These are phyloP conservation scores for Drosophila lowei DNA, from an alignment of 1,140 invertebrate species.

Conservation along the genomic window DNA sequence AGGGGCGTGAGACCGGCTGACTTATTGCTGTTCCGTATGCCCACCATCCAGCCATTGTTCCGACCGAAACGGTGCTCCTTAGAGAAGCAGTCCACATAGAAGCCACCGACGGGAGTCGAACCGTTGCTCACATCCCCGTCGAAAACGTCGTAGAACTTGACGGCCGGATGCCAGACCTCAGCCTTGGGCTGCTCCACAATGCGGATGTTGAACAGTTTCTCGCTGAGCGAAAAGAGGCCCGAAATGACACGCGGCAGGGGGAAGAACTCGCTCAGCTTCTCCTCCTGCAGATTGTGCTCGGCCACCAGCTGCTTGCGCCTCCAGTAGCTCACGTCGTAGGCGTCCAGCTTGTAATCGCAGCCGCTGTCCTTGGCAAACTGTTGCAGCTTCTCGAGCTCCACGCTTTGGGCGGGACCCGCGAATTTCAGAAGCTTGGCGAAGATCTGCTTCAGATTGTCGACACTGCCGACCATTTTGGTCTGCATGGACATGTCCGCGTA, in stretches of 20 bases:
- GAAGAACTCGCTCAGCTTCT: constrained; percentile 91
- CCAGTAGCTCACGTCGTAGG: constrained; percentile 96
- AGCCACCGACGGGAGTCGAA: constrained; percentile 88
- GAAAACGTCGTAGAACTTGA: constrained; percentile 92
- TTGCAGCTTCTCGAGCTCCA: constrained; percentile 89
- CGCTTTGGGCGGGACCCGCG: constrained; percentile 88
- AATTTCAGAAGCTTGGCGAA: constrained; percentile 88
- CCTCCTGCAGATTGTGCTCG: constrained; percentile 88
- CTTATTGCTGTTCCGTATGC: constrained; percentile 88
- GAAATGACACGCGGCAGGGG: constrained; percentile 90
- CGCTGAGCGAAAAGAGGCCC: constrained; percentile 89
- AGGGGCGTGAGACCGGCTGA: constrained; percentile 87
- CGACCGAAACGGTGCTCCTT: constrained; percentile 85
- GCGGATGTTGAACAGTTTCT: constrained; percentile 91
- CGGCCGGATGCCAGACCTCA: constrained; percentile 92
- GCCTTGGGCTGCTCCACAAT: constrained; percentile 88
- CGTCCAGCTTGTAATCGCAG: constrained; percentile 87
- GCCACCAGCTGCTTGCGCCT: constrained; percentile 87
- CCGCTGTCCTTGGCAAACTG: constrained; percentile 90
- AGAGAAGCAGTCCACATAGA: constrained; percentile 93
- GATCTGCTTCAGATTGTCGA: constrained; percentile 90
- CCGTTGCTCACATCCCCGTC: constrained; percentile 86
- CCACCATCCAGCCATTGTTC: constrained; percentile 88
- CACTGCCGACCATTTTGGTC: constrained; percentile 95
- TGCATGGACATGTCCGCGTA: constrained; percentile 95